Base-by-base conservation (phyloP, 2,888 invertebrate species). In the Antheraea yamamai region DNA sequence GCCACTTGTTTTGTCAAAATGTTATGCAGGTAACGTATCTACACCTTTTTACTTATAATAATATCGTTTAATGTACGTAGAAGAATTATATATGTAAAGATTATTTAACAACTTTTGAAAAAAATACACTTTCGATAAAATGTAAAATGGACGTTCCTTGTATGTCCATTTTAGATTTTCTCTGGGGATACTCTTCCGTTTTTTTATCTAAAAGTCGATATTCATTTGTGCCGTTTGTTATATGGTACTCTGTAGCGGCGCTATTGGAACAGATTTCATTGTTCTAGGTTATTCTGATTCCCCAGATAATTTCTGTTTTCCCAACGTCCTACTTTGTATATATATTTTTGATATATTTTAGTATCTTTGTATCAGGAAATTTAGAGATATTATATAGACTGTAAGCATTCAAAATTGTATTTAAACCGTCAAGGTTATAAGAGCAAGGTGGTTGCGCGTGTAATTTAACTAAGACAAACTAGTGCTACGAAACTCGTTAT, bases 151-250 rank as follows among this genome's bases (percentile, higher is more conserved):
- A 14, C 64, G 26, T 30, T 30, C 30, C 6, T 66, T 66, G 26
- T 66, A 30, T 30, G 30, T 66, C 64, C 64, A 30, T 66, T 66
- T 66, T 66, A 30, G 12, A 66, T 66, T 66, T 66, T 66, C 64
- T 66, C 64, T 3, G 30, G 64, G 64, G 64, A 30, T 30, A 30
- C 64, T 66, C 64, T 30, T 66, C 30, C 64, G 64, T 66, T 16
- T 66, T n/a, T 66, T 66, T 66, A 66, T 30, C 26, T 66, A 66
- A 66, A 66, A 66, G 84, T 81, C 79, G 79, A 81, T 85, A 85
- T 85, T 84, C 79, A 70, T 39, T 39, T 70, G 70, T 70, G 70
- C 70, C 39, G n/a, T 39, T 30, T 70, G 39, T 77, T 80, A 83
- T 75, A 79, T 78, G 76, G 76, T 76, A 51, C 39, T 39, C 7